phyloP scores from a whole-genome alignment of 2,113 vertebrate species.

The Plotosus lineatus region DNA sequence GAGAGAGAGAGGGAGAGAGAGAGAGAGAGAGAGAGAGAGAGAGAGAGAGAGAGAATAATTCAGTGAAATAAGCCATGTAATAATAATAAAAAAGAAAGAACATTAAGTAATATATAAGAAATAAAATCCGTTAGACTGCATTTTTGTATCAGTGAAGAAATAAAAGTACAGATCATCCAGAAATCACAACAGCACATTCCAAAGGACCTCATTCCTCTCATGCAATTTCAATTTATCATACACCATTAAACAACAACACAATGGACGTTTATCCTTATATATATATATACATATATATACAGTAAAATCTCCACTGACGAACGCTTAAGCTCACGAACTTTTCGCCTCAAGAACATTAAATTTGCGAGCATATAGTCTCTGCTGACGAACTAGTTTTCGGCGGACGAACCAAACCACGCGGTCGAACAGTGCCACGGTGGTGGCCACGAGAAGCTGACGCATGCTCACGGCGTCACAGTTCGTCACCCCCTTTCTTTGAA shows the following conservation, averaged over 20 bases:
- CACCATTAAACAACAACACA: background rate
- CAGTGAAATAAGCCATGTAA: background rate
- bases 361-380: too few species aligned
- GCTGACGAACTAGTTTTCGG: too few species aligned
- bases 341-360: too few species aligned
- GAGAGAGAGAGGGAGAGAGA: background rate
- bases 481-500: too few species aligned
- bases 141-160: background rate
- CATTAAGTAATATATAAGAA: background rate
- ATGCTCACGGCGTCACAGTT: too few species aligned
- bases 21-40: background rate
- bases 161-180: background rate
- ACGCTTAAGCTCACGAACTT: too few species aligned
- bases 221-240: too few species aligned
- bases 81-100: slow-evolving; percentile 8
- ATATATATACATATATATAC: too few species aligned
- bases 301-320: too few species aligned
- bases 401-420: too few species aligned
- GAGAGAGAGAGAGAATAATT: background rate
- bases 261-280: background rate
- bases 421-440: too few species aligned
- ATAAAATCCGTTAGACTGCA: background rate
- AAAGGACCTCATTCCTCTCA: background rate
- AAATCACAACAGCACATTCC: background rate
- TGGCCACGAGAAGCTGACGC: too few species aligned